Evolutionary conservation across 2,113 vertebrate species (phyloP).

Genomic region (Myotis yumanensis): DNA sequence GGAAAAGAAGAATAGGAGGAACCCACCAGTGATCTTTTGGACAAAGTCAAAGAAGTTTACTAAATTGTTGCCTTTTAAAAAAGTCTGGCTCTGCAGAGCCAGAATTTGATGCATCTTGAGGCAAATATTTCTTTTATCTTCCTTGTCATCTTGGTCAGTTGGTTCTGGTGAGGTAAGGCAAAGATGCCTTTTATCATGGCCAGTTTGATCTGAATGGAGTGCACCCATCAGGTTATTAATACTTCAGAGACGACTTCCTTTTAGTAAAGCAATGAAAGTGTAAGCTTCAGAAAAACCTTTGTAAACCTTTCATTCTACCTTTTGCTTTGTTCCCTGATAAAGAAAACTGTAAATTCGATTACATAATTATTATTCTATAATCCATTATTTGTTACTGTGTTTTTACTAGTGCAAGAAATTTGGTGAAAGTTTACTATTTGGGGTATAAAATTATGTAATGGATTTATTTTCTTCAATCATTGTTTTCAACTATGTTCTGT

Average conservation of each 20-base stretch:
- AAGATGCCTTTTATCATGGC: constrained; percentile 52
- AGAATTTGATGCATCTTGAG: neutral
- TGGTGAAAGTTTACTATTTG: neutral
- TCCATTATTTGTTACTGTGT: neutral
- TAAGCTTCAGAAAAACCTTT: constrained; percentile 27
- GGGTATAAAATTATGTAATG: neutral
- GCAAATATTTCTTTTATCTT: constrained; percentile 44
- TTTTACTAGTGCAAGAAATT: neutral
- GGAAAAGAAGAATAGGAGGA: neutral
- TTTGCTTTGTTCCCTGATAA: neutral
- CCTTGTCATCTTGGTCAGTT: neutral
- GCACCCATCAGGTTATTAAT: neutral
- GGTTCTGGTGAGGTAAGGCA: neutral
- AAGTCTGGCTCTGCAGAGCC: neutral
- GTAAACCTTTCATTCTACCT: neutral
- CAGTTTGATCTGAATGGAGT: constrained; percentile 46
- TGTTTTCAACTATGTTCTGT: neutral
- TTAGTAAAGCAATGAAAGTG: neutral
- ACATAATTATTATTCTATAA: neutral
- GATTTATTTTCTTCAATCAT: neutral
- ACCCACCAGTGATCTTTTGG: neutral
- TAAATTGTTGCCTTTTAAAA: neutral
- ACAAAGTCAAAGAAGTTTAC: constrained; percentile 24
- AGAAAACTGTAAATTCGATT: neutral
- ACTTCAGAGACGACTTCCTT: constrained; percentile 10